A percentile compares a stretch with the other conserved stretches of the same genome.
Evolutionary conservation across 2,888 invertebrate genomes (phyloP).

Genomic region (Idaea biselata): DNA sequence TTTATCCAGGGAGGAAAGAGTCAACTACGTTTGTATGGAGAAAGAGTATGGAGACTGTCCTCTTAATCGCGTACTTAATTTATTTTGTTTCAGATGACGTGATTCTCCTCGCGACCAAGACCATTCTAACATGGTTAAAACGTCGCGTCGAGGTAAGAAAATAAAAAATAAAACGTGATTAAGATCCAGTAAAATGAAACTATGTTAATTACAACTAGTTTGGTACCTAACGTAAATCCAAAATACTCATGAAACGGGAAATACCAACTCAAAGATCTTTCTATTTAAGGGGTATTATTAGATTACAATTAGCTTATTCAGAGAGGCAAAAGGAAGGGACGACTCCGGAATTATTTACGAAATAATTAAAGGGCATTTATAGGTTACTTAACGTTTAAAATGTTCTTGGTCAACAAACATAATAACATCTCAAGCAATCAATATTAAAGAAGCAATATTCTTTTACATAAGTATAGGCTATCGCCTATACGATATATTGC

Average conservation of each 20-base stretch:
- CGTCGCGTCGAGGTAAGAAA: too few species aligned
- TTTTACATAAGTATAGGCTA: slow-evolving; percentile 16
- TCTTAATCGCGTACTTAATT: too few species aligned
- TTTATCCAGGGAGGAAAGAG: too few species aligned
- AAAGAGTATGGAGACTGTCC: too few species aligned
- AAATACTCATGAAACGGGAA: neutral
- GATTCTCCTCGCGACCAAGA: too few species aligned
- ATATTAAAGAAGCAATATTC: neutral
- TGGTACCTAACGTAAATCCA: neutral
- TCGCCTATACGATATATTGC: too few species aligned
- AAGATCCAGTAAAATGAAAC: too few species aligned
- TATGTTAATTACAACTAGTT: neutral
- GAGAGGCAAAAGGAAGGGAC: slow-evolving; percentile 1
- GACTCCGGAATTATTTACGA: neutral
- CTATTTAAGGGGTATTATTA: slow-evolving; percentile 6
- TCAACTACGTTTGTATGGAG: too few species aligned
- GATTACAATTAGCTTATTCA: slow-evolving; percentile 1
- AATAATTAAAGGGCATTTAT: slow-evolving; percentile 13
- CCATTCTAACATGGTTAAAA: too few species aligned
- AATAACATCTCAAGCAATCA: neutral
- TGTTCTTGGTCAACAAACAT: neutral
- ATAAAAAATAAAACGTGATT: too few species aligned
- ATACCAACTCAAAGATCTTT: slow-evolving; percentile 6
- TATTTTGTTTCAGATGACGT: too few species aligned
- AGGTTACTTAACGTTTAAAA: slow-evolving; percentile 3